A percentile compares a stretch with the other conserved stretches of the same genome.
Conservation (phyloP, 2,113 vertebrate species). For the Mobula birostris region DNA sequence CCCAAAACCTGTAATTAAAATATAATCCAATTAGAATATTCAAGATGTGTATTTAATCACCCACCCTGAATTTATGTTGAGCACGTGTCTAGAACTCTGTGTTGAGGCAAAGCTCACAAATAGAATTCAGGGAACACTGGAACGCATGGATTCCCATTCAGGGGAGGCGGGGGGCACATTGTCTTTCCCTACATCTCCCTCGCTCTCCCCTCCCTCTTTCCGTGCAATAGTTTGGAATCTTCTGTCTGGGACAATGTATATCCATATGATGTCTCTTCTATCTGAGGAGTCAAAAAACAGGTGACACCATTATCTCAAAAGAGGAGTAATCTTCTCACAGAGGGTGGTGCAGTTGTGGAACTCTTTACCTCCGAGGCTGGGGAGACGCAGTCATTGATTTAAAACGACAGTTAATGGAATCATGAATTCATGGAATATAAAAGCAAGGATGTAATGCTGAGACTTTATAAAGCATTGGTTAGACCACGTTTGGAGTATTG, state of each 20-base stretch:
- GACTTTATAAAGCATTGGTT: too few species aligned
- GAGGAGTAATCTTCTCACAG: too few species aligned
- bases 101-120: not conserved
- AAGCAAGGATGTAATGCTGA: too few species aligned
- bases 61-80: not conserved
- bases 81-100: not conserved
- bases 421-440: too few species aligned
- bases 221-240: not conserved
- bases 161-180: not conserved
- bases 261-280: too few species aligned
- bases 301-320: too few species aligned
- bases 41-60: not conserved
- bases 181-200: not conserved
- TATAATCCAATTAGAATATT: not conserved
- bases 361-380: too few species aligned
- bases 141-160: not conserved
- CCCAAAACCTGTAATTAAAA: conserved; percentile 54
- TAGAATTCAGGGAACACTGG: not conserved
- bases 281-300: too few species aligned
- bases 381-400: too few species aligned
- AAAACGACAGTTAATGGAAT: not conserved
- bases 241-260: too few species aligned
- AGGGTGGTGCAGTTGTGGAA: too few species aligned
- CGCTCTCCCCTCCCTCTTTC: not conserved
- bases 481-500: too few species aligned